Conservation (phyloP, 2,888 invertebrate species). For the Stenodera caucasica region DNA sequence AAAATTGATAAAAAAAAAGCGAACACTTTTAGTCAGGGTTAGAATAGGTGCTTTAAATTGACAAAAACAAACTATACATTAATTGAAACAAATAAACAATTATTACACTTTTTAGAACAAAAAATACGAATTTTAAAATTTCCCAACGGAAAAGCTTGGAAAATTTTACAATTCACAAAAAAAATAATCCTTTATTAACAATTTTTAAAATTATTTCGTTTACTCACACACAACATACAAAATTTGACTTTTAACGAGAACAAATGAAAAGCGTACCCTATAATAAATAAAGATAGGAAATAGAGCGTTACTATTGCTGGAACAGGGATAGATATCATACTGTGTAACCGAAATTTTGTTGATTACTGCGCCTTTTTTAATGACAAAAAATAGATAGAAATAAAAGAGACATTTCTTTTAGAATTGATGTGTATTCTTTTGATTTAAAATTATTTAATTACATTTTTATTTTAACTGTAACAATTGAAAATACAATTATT, state of each 20-base stretch:
- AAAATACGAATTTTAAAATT: too few species aligned
- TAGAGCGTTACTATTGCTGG: not conserved
- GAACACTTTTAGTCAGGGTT: not conserved
- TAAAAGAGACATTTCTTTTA: too few species aligned
- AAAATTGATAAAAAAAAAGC: not conserved
- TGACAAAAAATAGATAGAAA: too few species aligned
- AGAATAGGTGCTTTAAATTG: not conserved
- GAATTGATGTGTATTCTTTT: too few species aligned
- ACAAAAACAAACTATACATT: conserved; percentile 3
- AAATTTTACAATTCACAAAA: not conserved
- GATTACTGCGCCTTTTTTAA: conserved; percentile 4
- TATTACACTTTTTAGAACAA: too few species aligned
- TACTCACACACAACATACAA: not conserved
- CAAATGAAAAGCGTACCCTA: not conserved
- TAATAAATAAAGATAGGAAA: not conserved
- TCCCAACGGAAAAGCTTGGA: not conserved
- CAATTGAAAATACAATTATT: too few species aligned
- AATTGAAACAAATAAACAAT: too few species aligned
- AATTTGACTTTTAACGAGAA: conserved; percentile 8
- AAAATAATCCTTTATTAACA: too few species aligned
- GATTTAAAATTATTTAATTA: too few species aligned
- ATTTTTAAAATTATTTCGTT: not conserved
- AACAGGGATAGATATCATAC: not conserved
- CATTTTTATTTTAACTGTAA: too few species aligned
- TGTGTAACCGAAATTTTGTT: not conserved